phyloP scores from a whole-genome alignment of 2,888 invertebrate genomes.

The Sthenelais limicola region DNA sequence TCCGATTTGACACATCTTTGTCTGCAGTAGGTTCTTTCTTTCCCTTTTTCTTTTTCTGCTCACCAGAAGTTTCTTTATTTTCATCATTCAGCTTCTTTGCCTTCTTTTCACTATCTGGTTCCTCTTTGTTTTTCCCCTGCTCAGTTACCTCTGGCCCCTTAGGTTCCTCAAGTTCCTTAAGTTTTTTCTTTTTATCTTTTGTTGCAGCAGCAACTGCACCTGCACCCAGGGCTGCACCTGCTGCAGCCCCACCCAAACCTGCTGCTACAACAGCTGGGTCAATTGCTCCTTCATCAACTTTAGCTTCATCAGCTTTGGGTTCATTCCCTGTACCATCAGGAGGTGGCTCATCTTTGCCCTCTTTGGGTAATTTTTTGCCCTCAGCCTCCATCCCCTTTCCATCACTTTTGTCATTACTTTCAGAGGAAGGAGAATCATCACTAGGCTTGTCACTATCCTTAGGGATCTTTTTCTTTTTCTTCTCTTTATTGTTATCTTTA shows the following conservation, averaged over 20 bases:
- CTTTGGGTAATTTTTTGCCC: too few species aligned
- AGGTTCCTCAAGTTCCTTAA: not conserved
- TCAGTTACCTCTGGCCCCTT: not conserved
- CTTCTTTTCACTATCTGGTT: not conserved
- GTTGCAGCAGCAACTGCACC: not conserved
- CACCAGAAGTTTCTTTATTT: not conserved
- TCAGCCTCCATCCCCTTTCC: too few species aligned
- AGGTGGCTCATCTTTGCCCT: too few species aligned
- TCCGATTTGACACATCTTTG: not conserved
- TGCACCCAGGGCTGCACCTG: not conserved
- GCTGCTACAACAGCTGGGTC: constrained; percentile 4
- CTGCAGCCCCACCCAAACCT: not conserved
- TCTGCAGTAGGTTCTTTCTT: not conserved
- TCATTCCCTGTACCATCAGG: too few species aligned
- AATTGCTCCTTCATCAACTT: not conserved
- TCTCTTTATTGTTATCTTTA: constrained; percentile 1
- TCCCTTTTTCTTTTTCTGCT: not conserved
- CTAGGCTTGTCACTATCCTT: too few species aligned
- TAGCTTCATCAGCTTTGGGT: too few species aligned
- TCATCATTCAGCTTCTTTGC: not conserved
- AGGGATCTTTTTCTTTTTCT: constrained; percentile 15
- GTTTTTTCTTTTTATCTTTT: not conserved
- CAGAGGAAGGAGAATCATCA: too few species aligned
- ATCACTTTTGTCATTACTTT: too few species aligned
- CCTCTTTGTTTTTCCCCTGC: not conserved